phyloP scores from a whole-genome alignment of 2,797 vertebrate genomes.

The Anomalospiza imberbis region DNA sequence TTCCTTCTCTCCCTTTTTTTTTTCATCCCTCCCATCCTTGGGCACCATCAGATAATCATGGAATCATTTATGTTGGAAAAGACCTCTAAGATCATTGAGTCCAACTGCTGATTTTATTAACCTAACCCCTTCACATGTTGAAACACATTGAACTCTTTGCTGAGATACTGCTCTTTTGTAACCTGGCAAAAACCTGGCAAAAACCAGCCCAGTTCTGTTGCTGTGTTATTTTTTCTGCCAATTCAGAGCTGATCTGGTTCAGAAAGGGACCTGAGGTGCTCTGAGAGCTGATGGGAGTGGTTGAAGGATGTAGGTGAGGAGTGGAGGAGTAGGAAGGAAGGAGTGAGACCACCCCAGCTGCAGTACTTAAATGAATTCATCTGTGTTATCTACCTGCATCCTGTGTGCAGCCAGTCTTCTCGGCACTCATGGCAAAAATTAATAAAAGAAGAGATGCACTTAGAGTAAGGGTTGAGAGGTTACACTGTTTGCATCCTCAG shows the following conservation, averaged over 20 bases:
- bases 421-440: conserved; percentile 3
- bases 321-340: neutral
- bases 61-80: neutral
- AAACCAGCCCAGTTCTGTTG: neutral
- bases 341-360: neutral
- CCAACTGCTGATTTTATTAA: neutral
- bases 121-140: neutral
- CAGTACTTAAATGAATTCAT: neutral
- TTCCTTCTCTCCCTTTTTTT: neutral
- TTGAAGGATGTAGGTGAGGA: neutral
- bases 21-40: neutral
- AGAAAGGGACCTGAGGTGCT: neutral
- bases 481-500: conserved; percentile 24
- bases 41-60: neutral
- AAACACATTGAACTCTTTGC: fast-evolving
- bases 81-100: neutral
- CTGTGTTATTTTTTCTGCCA: neutral
- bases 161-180: neutral
- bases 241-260: neutral
- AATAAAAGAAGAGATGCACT: conserved; percentile 29
- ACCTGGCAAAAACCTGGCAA: neutral
- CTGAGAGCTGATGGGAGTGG: neutral
- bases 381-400: neutral
- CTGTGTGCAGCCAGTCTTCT: neutral
- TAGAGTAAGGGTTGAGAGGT: conserved; percentile 11